These are phyloP conservation scores for Beris chalybata DNA, from an alignment of 2,888 invertebrate species.

Conservation along the genomic window DNA sequence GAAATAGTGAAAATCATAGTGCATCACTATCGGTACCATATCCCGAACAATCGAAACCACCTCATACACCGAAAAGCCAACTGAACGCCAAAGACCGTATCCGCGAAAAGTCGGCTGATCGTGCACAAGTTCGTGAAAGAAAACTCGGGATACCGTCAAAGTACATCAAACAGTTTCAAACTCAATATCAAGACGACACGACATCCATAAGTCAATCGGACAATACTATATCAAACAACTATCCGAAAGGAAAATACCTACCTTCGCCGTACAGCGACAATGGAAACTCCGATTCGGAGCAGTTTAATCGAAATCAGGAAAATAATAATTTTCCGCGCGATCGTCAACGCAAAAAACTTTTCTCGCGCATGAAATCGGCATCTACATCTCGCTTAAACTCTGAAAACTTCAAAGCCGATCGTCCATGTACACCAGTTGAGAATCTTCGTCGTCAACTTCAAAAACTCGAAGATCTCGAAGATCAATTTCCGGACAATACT, in stretches of 20 bases:
- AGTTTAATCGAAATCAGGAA: constrained; percentile 56
- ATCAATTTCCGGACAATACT: constrained; percentile 74
- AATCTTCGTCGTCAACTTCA: constrained; percentile 78
- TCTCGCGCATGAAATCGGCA: constrained; percentile 70
- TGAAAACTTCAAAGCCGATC: constrained; percentile 49
- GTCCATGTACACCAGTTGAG: constrained; percentile 75
- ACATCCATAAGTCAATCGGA: constrained; percentile 56
- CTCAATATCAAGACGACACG: constrained; percentile 49
- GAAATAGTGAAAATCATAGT: constrained; percentile 53
- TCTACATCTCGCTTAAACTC: constrained; percentile 70
- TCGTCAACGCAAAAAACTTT: constrained; percentile 66
- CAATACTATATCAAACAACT: constrained; percentile 55
- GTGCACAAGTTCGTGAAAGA: constrained; percentile 38
- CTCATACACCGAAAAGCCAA: constrained; percentile 9
- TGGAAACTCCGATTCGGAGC: constrained; percentile 54
- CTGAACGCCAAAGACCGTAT: constrained; percentile 26
- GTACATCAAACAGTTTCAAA: constrained; percentile 52
- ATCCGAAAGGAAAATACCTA: constrained; percentile 50
- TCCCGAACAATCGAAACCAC: constrained; percentile 42
- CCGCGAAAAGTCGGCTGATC: constrained; percentile 44
- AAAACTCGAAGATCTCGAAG: constrained; percentile 79
- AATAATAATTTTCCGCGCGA: constrained; percentile 58
- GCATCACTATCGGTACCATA: constrained; percentile 46
- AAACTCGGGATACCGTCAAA: constrained; percentile 52
- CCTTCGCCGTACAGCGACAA: constrained; percentile 50